phyloP scores from a whole-genome alignment of 2,888 invertebrate species.

The Brachyptera putata region DNA sequence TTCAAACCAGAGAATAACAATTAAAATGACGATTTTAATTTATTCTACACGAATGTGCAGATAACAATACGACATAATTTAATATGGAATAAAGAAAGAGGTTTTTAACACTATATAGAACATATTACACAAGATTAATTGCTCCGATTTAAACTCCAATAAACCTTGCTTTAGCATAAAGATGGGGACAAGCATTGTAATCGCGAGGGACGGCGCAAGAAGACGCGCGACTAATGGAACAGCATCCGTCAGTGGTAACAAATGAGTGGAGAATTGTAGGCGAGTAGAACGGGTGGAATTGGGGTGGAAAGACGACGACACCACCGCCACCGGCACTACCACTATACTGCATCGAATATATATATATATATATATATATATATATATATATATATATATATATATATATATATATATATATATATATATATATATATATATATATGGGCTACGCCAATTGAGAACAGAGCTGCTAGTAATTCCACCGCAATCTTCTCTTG shows the following conservation, averaged over 20 bases:
- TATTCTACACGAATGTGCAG: too few relatives aligned
- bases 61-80: not conserved
- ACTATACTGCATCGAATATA: too few relatives aligned
- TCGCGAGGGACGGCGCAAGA: not conserved
- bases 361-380: too few relatives aligned
- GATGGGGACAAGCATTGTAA: not conserved
- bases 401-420: too few relatives aligned
- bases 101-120: not conserved
- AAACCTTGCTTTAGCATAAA: not conserved
- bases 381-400: too few relatives aligned
- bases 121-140: not conserved
- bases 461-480: constrained; percentile 5
- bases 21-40: too few relatives aligned
- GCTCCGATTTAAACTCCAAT: not conserved
- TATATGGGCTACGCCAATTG: constrained; percentile 9
- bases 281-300: too few relatives aligned
- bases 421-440: too few relatives aligned
- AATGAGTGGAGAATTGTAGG: not conserved
- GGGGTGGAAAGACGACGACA: too few relatives aligned
- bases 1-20: too few relatives aligned
- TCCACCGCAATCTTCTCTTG: constrained; percentile 18
- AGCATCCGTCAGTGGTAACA: constrained; percentile 15
- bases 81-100: not conserved
- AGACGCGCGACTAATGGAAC: constrained; percentile 1
- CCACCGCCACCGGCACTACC: not conserved